These are phyloP conservation scores for Zeugodacus cucurbitae DNA, from an alignment of 1,140 invertebrate species.

Conservation along the genomic window DNA sequence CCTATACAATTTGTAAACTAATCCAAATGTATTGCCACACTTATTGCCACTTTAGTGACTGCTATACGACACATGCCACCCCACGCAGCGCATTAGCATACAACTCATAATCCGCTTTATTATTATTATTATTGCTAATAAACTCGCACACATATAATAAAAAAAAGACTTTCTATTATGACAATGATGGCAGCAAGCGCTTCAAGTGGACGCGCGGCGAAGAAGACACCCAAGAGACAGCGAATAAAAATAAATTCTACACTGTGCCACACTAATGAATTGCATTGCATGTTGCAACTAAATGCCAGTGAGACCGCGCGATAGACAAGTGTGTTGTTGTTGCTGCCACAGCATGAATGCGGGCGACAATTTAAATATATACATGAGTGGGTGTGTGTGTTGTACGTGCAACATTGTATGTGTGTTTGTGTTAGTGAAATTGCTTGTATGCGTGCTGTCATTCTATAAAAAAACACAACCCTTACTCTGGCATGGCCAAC, in stretches of 20 bases:
- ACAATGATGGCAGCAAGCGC: neutral
- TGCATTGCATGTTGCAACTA: constrained; percentile 32
- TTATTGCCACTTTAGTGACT: neutral
- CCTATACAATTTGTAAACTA: neutral
- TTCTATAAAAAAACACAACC: neutral
- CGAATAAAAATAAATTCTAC: constrained; percentile 24
- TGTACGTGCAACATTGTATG: neutral
- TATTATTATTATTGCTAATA: constrained; percentile 34
- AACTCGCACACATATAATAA: neutral
- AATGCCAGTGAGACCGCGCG: neutral
- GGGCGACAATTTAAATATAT: neutral
- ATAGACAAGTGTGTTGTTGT: neutral
- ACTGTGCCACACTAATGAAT: constrained; percentile 10
- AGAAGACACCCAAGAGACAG: constrained; percentile 19
- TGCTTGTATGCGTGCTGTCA: neutral
- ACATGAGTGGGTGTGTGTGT: neutral
- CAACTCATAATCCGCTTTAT: constrained; percentile 30
- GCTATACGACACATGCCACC: neutral
- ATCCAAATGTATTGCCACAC: neutral
- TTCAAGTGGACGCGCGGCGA: neutral
- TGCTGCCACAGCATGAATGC: neutral
- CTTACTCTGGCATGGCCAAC: neutral
- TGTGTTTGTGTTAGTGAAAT: neutral
- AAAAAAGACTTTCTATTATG: neutral
- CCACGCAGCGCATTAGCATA: neutral